Evolutionary conservation across 2,113 vertebrate genomes (phyloP).

Genomic region (Cephalopholis sonnerati): DNA sequence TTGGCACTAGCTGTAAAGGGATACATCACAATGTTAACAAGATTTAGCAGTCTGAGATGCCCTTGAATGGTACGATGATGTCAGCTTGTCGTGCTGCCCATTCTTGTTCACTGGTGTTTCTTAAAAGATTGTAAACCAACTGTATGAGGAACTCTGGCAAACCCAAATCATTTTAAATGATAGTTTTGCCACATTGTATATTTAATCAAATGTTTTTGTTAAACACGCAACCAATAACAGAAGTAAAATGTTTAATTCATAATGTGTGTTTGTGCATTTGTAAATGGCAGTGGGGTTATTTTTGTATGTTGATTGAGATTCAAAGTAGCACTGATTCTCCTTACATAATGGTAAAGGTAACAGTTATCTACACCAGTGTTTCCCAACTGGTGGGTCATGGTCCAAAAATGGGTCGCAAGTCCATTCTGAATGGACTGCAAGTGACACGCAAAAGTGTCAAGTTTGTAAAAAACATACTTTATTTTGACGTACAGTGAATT

Average conservation of each 20-base stretch:
- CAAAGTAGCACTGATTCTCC: neutral
- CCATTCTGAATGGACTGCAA: too few species aligned
- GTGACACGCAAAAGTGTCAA: too few species aligned
- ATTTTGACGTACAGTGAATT: too few species aligned
- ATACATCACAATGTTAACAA: conserved; percentile 65
- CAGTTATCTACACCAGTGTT: neutral
- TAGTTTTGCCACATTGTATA: conserved; percentile 87
- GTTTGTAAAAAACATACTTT: too few species aligned
- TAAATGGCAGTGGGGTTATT: neutral
- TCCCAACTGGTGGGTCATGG: too few species aligned
- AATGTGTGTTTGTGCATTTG: conserved; percentile 27
- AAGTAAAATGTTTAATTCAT: conserved; percentile 82
- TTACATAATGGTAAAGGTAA: neutral
- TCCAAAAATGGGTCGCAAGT: too few species aligned
- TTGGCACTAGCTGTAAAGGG: conserved; percentile 18
- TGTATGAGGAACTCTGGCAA: conserved; percentile 88
- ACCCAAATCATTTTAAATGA: conserved; percentile 57
- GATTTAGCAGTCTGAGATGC: conserved; percentile 61
- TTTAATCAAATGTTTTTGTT: conserved; percentile 90
- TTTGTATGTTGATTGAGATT: neutral
- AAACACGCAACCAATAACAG: conserved; percentile 74
- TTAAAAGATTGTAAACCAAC: conserved; percentile 74
- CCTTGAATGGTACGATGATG: conserved; percentile 32
- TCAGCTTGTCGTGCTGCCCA: conserved; percentile 21
- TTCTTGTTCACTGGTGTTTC: conserved; percentile 50